Evolutionary conservation across 1,140 invertebrate species (phyloP).

Genomic region (Phymorhynchus buccinoides): DNA sequence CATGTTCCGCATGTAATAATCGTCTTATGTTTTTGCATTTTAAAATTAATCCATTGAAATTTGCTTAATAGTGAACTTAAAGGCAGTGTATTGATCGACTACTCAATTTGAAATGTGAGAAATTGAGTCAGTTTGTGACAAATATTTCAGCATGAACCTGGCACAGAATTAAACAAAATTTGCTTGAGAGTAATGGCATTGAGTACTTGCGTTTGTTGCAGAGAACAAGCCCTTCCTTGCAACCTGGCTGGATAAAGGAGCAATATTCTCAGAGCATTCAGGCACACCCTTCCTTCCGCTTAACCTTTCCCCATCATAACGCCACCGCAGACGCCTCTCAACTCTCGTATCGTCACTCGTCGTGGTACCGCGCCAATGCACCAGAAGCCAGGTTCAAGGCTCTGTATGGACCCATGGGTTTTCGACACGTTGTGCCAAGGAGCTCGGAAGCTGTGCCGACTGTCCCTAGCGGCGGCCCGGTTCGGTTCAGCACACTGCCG

Average conservation of each 20-base stretch:
- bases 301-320: not conserved
- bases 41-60: too few relatives aligned
- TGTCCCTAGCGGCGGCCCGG: not conserved
- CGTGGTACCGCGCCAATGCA: not conserved
- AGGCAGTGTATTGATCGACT: too few relatives aligned
- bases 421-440: not conserved
- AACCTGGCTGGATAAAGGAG: not conserved
- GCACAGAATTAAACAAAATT: too few relatives aligned
- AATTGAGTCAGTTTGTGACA: too few relatives aligned
- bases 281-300: not conserved
- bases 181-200: too few relatives aligned
- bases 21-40: too few relatives aligned
- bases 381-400: not conserved
- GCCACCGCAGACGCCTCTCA: not conserved
- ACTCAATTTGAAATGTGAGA: too few relatives aligned
- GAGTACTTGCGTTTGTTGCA: not conserved
- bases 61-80: too few relatives aligned
- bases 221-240: not conserved
- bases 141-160: too few relatives aligned
- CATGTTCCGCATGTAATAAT: too few relatives aligned
- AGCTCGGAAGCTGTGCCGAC: not conserved
- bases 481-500: not conserved
- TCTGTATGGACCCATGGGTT: slow-evolving; percentile 1
- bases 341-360: not conserved
- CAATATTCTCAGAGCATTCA: not conserved